Evolutionary conservation across 1,140 invertebrate genomes (phyloP).

Genomic region (Drosophila kanapiae): DNA sequence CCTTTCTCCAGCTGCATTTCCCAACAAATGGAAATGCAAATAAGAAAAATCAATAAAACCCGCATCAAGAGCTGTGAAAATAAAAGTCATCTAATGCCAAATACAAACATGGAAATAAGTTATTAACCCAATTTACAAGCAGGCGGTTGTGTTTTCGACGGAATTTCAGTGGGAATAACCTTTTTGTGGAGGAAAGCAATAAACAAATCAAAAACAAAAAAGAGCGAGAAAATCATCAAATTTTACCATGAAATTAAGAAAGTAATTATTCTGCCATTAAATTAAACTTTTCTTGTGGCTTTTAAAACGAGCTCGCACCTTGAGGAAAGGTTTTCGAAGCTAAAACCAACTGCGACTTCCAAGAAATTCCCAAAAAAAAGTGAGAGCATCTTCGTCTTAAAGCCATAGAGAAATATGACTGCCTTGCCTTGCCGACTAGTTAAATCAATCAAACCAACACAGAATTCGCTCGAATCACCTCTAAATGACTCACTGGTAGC

Average conservation of each 20-base stretch:
- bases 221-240: neutral
- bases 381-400: constrained; percentile 6
- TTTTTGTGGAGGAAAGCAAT: neutral
- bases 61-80: constrained; percentile 54
- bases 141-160: neutral
- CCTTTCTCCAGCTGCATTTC: constrained; percentile 40
- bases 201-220: neutral
- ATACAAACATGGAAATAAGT: constrained; percentile 65
- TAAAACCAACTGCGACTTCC: too few relatives aligned
- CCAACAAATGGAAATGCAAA: constrained; percentile 47
- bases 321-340: too few relatives aligned
- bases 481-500: constrained; percentile 13
- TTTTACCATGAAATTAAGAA: neutral
- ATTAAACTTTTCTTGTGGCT: too few relatives aligned
- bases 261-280: neutral
- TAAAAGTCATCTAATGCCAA: constrained; percentile 61
- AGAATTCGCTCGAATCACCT: constrained; percentile 17
- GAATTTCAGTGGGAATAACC: constrained; percentile 12
- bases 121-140: constrained; percentile 77
- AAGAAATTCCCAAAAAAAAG: neutral
- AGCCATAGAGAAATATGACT: constrained; percentile 5
- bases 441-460: constrained; percentile 41
- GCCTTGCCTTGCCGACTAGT: constrained; percentile 16
- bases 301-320: too few relatives aligned
- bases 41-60: constrained; percentile 76